Evolutionary conservation across 2,797 vertebrate species (phyloP).

Genomic region (Monodelphis domestica): DNA sequence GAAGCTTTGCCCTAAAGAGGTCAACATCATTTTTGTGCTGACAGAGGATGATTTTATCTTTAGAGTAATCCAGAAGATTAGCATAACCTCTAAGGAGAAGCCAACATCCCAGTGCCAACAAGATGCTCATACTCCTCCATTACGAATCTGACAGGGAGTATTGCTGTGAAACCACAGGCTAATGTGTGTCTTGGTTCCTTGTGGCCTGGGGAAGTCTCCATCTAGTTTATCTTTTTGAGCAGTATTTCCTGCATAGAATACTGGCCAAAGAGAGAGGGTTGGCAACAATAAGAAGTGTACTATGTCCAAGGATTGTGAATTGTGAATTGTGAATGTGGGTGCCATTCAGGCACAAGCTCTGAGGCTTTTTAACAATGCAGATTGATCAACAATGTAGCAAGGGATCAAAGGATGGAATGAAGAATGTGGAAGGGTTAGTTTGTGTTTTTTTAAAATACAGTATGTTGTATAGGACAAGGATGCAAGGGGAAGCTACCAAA

Average conservation of each 20-base stretch:
- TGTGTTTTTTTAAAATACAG: background rate
- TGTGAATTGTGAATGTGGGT: background rate
- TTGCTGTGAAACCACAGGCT: background rate
- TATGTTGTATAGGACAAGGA: background rate
- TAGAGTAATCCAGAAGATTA: background rate
- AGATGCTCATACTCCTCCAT: background rate
- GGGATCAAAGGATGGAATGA: background rate
- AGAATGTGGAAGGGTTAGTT: background rate
- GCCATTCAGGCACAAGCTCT: background rate
- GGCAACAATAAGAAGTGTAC: background rate
- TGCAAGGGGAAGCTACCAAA: background rate
- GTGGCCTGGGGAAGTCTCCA: background rate
- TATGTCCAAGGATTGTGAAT: background rate
- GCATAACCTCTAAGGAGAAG: background rate
- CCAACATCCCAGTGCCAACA: background rate
- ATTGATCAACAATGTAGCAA: background rate
- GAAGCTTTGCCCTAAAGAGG: background rate
- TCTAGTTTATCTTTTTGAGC: background rate
- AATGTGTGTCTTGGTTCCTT: background rate
- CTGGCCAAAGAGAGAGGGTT: background rate
- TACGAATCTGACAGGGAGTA: background rate
- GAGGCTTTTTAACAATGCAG: background rate
- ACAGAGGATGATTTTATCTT: background rate
- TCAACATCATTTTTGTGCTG: background rate
- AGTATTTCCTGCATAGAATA: background rate